Conservation (phyloP, 1,140 invertebrate species). For the Trinorchestia longiramus region DNA sequence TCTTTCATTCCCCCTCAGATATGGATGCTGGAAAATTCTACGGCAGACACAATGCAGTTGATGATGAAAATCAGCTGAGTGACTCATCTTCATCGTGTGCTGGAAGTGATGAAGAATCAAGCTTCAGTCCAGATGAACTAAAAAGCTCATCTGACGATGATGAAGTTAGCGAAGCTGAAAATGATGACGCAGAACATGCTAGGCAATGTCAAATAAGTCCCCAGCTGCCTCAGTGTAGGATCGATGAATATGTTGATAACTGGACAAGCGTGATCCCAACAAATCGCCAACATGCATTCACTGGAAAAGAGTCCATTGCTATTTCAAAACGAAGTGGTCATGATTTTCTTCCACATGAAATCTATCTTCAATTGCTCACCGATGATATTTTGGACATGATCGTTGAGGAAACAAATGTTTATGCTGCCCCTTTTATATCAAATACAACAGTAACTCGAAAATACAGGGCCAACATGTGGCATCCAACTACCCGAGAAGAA, state of each 20-base stretch:
- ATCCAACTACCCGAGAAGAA: no score
- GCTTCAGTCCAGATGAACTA: neutral
- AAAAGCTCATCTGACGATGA: neutral
- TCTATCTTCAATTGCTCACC: conserved; percentile 21
- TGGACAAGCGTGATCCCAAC: neutral
- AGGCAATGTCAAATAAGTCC: neutral
- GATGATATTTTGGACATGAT: conserved; percentile 55
- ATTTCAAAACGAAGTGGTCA: neutral
- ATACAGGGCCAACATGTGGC: conserved; percentile 32
- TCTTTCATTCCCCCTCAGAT: neutral
- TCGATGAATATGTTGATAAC: neutral
- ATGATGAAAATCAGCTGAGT: neutral
- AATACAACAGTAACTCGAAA: neutral
- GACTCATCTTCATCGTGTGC: neutral
- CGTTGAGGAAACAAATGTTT: no score
- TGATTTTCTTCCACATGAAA: neutral
- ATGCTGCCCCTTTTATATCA: neutral
- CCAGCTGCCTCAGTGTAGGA: neutral
- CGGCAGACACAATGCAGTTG: neutral
- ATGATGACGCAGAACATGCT: neutral
- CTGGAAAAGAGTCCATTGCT: neutral
- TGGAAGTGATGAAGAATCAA: neutral
- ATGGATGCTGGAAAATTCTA: neutral
- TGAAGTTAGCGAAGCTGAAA: conserved; percentile 13
- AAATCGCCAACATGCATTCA: neutral